Evolutionary conservation across 2,888 invertebrate genomes (phyloP), one percentile per base, ranked within the genome.

Genomic region (Luffia ferchaultella): DNA sequence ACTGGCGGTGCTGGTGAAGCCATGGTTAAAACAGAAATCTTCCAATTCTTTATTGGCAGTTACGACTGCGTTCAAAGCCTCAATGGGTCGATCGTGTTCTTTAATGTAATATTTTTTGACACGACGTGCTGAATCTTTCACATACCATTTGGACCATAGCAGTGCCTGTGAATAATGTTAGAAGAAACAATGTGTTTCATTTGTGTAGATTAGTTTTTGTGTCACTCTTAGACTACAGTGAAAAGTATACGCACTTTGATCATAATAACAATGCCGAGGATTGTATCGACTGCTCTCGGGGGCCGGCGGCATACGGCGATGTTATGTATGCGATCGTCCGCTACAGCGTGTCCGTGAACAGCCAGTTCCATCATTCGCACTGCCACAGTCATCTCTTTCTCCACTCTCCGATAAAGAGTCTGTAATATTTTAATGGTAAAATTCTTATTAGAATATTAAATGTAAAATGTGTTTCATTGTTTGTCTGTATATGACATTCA

Each of bases 341-440:
- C 76, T 1, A 89, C 82, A n/a, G 73, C 62, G 61, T 87, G 87
- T 0, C 91, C 91, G 61, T 87, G 89, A 9, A 90, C 61, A 0
- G 88, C 83, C 63, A 90, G 70, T 60, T 90, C 90, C 17, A 85
- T 48, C 62, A 88, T 85, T 52, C 85, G 85, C 12, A 84, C 64
- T 5, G 64, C 62, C 2, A 87, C 60, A 18, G 79, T 70, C 5
- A 89, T 70, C 50, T 85, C 63, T 18, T 75, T 60, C 0, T 73
- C 71, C 0, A 77, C 63, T 43, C 64, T 62, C 2, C 63, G 66
- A 55, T 88, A 79, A 17, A 87, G 49, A 3, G 77, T 62, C 87
- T 88, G 62, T 20, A 75, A 74, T 42, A 20, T 3, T 40, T 20
- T 30, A 12, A 17, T 7, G 41, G 41, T 40, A 9, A 9, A 40